Evolutionary conservation across 1,140 invertebrate genomes (phyloP).

Genomic region (Mizuhopecten yessoensis): DNA sequence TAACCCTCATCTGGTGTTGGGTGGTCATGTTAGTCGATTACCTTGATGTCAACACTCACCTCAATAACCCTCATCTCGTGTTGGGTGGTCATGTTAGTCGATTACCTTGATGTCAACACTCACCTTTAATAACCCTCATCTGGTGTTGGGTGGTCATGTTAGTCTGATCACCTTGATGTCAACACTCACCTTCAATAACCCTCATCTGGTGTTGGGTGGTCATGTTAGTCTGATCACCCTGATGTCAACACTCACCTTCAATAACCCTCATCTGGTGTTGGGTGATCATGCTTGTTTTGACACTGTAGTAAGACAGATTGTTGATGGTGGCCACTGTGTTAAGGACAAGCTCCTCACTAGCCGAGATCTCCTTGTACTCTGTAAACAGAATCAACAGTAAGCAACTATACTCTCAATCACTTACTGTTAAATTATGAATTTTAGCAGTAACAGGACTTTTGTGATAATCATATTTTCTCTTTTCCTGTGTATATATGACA

Average conservation of each 20-base stretch:
- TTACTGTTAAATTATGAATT: no score
- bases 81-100: neutral
- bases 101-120: conserved; percentile 55
- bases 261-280: conserved; percentile 78
- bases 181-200: no score
- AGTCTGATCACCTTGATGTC: neutral
- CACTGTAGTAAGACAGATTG: conserved; percentile 87
- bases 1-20: no score
- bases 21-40: neutral
- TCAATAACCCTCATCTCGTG: no score
- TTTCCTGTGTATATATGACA: no score
- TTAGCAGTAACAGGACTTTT: no score
- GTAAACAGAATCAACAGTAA: conserved; percentile 53
- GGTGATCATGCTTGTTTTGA: conserved; percentile 72
- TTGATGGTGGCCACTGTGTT: conserved; percentile 88
- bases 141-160: no score
- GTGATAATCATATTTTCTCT: no score
- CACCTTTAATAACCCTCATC: conserved; percentile 63
- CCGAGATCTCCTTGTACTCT: conserved; percentile 84
- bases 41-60: no score
- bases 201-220: no score
- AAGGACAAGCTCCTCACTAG: conserved; percentile 87
- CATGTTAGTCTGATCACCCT: neutral
- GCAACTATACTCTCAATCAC: no score
- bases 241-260: conserved; percentile 75